phyloP scores from a whole-genome alignment of 2,113 vertebrate species.

The Paralichthys olivaceus region DNA sequence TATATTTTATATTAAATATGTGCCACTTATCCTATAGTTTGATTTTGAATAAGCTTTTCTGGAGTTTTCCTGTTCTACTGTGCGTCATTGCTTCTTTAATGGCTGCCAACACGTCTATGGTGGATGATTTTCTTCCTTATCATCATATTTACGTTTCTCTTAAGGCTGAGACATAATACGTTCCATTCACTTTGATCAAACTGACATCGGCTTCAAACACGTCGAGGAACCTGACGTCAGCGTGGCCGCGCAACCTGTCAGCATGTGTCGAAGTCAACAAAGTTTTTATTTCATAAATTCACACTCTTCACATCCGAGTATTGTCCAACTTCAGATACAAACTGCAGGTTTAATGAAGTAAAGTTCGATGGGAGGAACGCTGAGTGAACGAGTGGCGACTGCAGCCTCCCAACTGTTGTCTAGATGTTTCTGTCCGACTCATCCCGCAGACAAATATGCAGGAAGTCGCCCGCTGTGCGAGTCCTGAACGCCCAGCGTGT shows the following conservation, averaged over 20 bases:
- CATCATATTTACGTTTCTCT: background rate
- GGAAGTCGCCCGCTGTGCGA: no score
- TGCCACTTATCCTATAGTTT: background rate
- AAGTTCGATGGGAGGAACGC: background rate
- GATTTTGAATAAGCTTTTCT: background rate
- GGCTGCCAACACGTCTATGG: background rate
- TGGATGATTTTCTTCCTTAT: background rate
- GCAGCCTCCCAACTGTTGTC: background rate
- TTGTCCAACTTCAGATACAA: background rate
- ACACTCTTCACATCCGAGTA: background rate
- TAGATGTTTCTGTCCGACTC: constrained; percentile 16
- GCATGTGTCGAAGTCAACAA: background rate
- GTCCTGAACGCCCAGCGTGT: no score
- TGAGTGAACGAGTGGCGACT: background rate
- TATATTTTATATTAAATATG: background rate
- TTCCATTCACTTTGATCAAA: constrained; percentile 8
- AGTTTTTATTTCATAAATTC: background rate
- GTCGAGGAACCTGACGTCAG: background rate
- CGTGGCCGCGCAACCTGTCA: background rate
- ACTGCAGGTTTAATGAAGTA: background rate
- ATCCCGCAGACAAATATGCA: constrained; percentile 6
- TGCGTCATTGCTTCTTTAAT: background rate
- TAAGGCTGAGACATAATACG: background rate
- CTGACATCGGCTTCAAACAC: constrained; percentile 8
- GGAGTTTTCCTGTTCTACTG: background rate